Evolutionary conservation across 2,113 vertebrate genomes (phyloP).

Genomic region (Cyrtonyx montezumae): DNA sequence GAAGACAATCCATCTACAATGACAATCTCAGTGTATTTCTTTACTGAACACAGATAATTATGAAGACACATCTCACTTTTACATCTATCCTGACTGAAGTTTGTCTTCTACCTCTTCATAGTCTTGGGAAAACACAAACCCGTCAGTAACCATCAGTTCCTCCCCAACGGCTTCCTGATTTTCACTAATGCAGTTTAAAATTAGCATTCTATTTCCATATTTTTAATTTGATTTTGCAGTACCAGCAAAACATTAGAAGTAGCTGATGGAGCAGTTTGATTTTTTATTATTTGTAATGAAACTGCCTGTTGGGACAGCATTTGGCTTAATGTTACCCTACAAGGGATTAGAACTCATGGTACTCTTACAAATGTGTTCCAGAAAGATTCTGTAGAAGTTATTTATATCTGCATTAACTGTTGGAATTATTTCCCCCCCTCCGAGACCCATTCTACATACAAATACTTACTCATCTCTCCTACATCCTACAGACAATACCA

Average conservation of each 20-base stretch:
- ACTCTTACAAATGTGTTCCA: neutral
- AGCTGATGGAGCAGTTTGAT: neutral
- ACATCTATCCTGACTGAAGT: neutral
- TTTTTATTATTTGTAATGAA: neutral
- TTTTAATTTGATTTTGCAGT: neutral
- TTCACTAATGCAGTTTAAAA: neutral
- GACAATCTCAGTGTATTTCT: neutral
- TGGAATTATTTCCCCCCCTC: neutral
- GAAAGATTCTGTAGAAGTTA: neutral
- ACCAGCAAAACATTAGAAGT: neutral
- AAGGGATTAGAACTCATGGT: neutral
- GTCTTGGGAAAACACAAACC: neutral
- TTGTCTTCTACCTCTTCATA: neutral
- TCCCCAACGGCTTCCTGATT: neutral
- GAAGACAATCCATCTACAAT: neutral
- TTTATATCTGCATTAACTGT: neutral
- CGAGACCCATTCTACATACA: too few relatives aligned
- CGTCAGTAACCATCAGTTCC: neutral
- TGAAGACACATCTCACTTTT: neutral
- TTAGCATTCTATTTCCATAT: neutral
- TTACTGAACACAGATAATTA: neutral
- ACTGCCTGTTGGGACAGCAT: neutral
- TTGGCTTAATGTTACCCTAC: neutral
- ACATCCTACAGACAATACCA: too few relatives aligned
- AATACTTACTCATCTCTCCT: too few relatives aligned